phyloP scores from a whole-genome alignment of 2,888 invertebrate genomes.

The Drosophila greeni region DNA sequence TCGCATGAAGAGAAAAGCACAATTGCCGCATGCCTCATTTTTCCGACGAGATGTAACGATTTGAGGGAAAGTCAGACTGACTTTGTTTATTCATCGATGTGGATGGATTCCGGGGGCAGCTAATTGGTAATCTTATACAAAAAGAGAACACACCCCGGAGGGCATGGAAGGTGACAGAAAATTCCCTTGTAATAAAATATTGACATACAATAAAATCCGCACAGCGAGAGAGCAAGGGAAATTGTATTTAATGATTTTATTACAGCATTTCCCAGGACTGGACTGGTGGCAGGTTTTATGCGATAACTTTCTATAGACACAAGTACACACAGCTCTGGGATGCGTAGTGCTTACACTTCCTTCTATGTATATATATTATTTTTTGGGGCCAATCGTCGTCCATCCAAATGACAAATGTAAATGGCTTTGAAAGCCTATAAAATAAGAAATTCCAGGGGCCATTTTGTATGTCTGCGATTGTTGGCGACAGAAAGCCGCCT shows the following conservation, averaged over 20 bases:
- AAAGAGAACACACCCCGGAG: background rate
- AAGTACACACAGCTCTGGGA: constrained; percentile 1
- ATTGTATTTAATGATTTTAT: constrained; percentile 63
- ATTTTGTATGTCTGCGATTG: constrained; percentile 65
- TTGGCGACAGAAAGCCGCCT: constrained; percentile 58
- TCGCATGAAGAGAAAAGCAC: background rate
- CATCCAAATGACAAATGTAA: constrained; percentile 38
- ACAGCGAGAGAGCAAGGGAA: constrained; percentile 16
- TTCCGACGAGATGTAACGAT: constrained; percentile 5
- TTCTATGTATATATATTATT: background rate
- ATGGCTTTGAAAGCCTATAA: constrained; percentile 71
- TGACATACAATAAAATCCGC: constrained; percentile 46
- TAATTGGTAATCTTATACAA: constrained; percentile 16
- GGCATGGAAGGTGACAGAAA: constrained; percentile 6
- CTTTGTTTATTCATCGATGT: constrained; percentile 7
- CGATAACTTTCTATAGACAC: constrained; percentile 16
- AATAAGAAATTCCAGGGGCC: constrained; percentile 68
- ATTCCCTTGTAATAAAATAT: constrained; percentile 40
- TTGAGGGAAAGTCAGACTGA: background rate
- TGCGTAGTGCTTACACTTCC: constrained; percentile 9
- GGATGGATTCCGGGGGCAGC: background rate
- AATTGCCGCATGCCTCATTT: constrained; percentile 10
- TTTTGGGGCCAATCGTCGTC: background rate
- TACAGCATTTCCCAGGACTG: constrained; percentile 38
- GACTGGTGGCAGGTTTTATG: constrained; percentile 23